These are phyloP conservation scores for Manacus vitellinus DNA, from an alignment of 2,113 vertebrate genomes.

Conservation along the genomic window DNA sequence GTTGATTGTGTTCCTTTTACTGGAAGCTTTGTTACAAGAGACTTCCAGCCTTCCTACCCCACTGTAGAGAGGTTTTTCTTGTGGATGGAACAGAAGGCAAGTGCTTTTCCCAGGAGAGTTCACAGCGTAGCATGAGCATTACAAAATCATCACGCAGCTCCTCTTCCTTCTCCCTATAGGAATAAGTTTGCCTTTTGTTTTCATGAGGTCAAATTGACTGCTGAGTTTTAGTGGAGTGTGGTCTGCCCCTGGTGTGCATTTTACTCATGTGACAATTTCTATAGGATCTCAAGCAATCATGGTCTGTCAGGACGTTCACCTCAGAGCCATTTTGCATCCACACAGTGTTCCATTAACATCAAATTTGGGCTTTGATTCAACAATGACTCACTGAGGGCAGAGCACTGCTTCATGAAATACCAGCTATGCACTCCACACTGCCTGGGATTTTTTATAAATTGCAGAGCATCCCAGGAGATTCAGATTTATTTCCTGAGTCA, in stretches of 20 bases:
- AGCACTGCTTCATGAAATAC: not conserved
- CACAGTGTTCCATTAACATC: not conserved
- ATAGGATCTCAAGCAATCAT: not conserved
- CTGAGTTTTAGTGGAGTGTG: not conserved
- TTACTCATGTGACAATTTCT: not conserved
- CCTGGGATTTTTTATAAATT: not conserved
- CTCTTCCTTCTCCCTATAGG: not conserved
- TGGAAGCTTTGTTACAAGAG: not conserved
- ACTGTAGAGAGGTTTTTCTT: not conserved
- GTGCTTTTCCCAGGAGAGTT: not conserved
- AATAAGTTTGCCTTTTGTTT: not conserved
- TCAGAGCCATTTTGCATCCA: not conserved
- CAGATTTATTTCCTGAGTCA: not conserved
- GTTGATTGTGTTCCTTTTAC: not conserved
- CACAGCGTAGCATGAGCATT: not conserved
- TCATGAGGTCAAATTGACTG: not conserved
- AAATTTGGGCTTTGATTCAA: constrained; percentile 33
- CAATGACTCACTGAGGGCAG: constrained; percentile 45
- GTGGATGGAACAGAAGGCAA: not conserved
- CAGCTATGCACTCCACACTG: not conserved
- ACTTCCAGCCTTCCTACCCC: not conserved
- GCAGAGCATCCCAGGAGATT: not conserved
- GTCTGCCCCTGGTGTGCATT: not conserved
- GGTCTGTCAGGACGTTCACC: not conserved
- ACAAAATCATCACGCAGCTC: not conserved